These are phyloP conservation scores for Myotis davidii DNA, from an alignment of 2,113 vertebrate species.

Conservation along the genomic window DNA sequence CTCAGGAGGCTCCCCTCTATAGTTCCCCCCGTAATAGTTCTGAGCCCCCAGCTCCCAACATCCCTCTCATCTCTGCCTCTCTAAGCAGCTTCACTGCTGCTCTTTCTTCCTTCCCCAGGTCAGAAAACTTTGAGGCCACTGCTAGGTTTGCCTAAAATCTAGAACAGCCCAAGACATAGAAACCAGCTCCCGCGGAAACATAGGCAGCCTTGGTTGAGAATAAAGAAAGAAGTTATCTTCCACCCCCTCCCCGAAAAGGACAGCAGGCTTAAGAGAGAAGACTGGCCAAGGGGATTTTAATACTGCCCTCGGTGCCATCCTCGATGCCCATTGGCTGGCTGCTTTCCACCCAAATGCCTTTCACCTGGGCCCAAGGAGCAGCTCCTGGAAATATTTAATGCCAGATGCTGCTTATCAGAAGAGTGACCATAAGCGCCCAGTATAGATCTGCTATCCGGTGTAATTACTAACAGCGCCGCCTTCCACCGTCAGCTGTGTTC, in stretches of 20 bases:
- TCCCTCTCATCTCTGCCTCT: fast-evolving
- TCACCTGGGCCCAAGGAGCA: not conserved
- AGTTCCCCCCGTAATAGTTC: fast-evolving
- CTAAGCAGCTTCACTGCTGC: fast-evolving
- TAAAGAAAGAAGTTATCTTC: fast-evolving
- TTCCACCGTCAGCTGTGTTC: not conserved
- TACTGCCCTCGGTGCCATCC: fast-evolving
- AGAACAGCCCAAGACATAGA: not conserved
- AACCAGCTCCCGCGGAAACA: fast-evolving
- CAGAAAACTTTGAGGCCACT: fast-evolving
- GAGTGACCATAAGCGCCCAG: fast-evolving
- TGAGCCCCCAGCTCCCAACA: fast-evolving
- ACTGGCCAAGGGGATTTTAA: fast-evolving
- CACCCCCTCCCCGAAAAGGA: fast-evolving
- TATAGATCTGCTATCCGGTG: fast-evolving
- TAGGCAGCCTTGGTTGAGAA: fast-evolving
- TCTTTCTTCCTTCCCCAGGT: not conserved
- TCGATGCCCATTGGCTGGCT: slow-evolving; percentile 40
- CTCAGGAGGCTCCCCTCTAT: fast-evolving
- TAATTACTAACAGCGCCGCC: fast-evolving
- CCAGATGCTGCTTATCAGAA: not conserved
- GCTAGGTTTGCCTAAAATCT: fast-evolving
- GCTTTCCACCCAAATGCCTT: not conserved
- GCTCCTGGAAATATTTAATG: not conserved
- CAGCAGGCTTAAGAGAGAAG: fast-evolving